Evolutionary conservation across 1,140 invertebrate species (phyloP), one percentile per base, ranked within the genome.

Genomic region (Listronotus oregonensis): DNA sequence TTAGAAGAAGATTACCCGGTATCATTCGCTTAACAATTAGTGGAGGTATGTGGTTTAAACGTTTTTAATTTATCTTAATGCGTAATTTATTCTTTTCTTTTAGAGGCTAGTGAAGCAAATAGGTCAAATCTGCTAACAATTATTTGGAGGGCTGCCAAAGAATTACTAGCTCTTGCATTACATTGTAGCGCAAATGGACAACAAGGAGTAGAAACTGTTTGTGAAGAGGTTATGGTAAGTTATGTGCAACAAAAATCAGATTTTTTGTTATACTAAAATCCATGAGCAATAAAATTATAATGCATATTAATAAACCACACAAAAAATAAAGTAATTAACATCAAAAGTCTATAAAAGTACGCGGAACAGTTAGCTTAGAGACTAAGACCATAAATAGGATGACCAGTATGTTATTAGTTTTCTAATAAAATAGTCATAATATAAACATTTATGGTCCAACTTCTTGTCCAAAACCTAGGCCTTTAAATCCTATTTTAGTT

Each of bases 201-300:
- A 46, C 68, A 67, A 64, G 73, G 70, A 14, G 71, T 77, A 11
- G 73, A 78, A 54, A 63, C 71, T 39, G 66, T 71, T n/a, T 68
- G 74, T 18, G 66, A 71, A 49, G 49, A 69, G 21, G 47, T 77
- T n/a, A 63, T 73, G 63, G 75, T 75, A 64, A 70, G 66, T 67
- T 10, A 40, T 40, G 32, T 52, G 37, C 15, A 44, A 44, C 10
- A 12, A 3, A 40, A 3, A 63, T 51, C 34, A 58, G 15, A 44
- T 14, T 49, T 40, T 4, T 64, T 37, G 12, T 27, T 27, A 3
- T 27, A 27, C 21, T 27, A 27, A 27, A 27, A 27, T 27, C 1
- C 21, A 27, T 27, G 21, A 5, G 21, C 1, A 3, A 27, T 27
- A 27, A 27, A 27, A 27, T 27, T 27, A 27, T 27, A 27, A 5